Percentiles rank a stretch among this genome's conserved stretches.
Evolutionary conservation across 2,888 invertebrate genomes (phyloP).

Genomic region (Chrysotoxum bicinctum): DNA sequence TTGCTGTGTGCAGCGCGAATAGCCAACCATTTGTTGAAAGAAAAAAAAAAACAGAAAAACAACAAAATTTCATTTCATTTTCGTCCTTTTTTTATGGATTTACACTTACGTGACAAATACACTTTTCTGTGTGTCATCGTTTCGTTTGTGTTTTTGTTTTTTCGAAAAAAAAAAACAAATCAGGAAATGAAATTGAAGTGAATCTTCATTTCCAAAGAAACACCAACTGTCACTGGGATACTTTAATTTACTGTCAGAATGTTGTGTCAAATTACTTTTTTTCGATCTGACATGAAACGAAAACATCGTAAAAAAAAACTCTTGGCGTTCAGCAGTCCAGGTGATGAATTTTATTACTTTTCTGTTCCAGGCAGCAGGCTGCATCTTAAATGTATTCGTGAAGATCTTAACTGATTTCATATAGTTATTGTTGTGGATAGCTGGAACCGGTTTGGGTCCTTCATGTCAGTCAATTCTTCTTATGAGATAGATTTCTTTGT

Average conservation of each 20-base stretch:
- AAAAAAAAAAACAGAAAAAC: too few species aligned
- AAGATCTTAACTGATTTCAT: slow-evolving; percentile 12
- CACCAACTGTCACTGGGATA: slow-evolving; percentile 9
- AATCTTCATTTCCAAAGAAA: slow-evolving; percentile 7
- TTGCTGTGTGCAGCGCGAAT: slow-evolving; percentile 47
- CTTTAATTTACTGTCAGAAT: background rate
- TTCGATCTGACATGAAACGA: background rate
- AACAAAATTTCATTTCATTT: slow-evolving; percentile 65
- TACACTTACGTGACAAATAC: slow-evolving; percentile 71
- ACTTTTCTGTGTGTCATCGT: slow-evolving; percentile 8
- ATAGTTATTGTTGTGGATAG: background rate
- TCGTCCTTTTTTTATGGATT: slow-evolving; percentile 66
- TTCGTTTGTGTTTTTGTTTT: background rate
- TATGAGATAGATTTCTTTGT: background rate
- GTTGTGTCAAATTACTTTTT: background rate
- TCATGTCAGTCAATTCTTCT: slow-evolving; percentile 26
- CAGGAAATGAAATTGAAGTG: slow-evolving; percentile 11
- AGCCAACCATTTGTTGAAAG: slow-evolving; percentile 60
- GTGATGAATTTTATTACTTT: slow-evolving; percentile 7
- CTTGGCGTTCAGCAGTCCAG: background rate
- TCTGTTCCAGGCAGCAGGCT: background rate
- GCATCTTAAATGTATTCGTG: background rate
- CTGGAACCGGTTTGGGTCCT: background rate
- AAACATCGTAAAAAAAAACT: background rate
- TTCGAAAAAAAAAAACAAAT: background rate